Percentiles rank a stretch among this genome's conserved stretches.
phyloP scores from a whole-genome alignment of 2,113 vertebrate genomes.

The Zeus faber region DNA sequence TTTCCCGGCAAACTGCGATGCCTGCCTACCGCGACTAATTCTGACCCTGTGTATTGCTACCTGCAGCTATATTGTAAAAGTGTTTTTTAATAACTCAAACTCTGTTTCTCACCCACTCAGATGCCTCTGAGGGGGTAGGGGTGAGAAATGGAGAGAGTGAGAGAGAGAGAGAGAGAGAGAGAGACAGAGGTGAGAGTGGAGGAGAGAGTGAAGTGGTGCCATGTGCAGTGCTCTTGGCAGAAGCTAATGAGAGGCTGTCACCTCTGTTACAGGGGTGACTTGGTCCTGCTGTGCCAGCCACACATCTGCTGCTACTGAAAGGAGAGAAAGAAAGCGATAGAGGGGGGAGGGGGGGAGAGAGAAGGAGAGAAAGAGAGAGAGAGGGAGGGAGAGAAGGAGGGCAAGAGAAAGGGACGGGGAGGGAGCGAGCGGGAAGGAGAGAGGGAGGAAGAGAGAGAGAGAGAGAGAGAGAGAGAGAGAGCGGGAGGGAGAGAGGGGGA shows the following conservation, averaged over 20 bases:
- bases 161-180: slow-evolving; percentile 3
- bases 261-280: slow-evolving; percentile 21
- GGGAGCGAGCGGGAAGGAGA: background rate
- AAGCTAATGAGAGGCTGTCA: slow-evolving; percentile 25
- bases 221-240: slow-evolving; percentile 27
- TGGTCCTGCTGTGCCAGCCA: slow-evolving; percentile 12
- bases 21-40: too few species aligned
- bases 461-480: background rate
- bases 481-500: too few species aligned
- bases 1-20: too few species aligned
- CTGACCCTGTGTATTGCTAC: too few species aligned
- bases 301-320: slow-evolving; percentile 30
- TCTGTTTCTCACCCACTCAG: too few species aligned
- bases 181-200: slow-evolving; percentile 21
- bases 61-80: too few species aligned
- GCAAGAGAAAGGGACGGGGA: background rate
- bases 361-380: background rate
- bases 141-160: slow-evolving; percentile 19
- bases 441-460: background rate
- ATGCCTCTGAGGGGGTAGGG: background rate
- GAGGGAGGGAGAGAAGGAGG: background rate
- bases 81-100: too few species aligned
- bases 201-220: too few species aligned
- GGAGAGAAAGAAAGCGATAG: slow-evolving; percentile 1
- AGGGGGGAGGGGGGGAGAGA: background rate